A percentile compares a stretch with the other conserved stretches of the same genome.
phyloP scores from a whole-genome alignment of 2,888 invertebrate genomes.

The Sialis fuliginosa region DNA sequence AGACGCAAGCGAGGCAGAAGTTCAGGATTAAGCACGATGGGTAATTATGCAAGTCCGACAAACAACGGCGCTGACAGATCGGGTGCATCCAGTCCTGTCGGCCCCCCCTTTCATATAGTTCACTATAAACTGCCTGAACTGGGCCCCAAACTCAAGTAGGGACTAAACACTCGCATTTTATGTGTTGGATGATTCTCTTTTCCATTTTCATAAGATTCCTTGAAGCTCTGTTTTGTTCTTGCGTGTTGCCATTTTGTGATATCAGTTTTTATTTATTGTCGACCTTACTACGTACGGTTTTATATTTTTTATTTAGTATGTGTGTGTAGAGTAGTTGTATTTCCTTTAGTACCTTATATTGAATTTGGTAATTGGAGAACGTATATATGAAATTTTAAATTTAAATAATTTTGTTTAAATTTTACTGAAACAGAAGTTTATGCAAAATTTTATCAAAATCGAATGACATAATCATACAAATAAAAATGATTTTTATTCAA shows the following conservation, averaged over 20 bases:
- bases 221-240: too few relatives aligned
- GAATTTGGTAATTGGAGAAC: too few relatives aligned
- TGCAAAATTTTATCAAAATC: too few relatives aligned
- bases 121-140: conserved; percentile 54
- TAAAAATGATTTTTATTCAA: too few relatives aligned
- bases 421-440: too few relatives aligned
- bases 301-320: background rate
- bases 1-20: conserved; percentile 60
- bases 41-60: conserved; percentile 9
- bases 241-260: background rate
- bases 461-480: too few relatives aligned
- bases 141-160: conserved; percentile 29
- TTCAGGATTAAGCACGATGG: conserved; percentile 24
- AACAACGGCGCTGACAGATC: conserved; percentile 24
- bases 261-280: background rate
- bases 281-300: background rate
- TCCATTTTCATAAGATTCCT: too few relatives aligned
- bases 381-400: too few relatives aligned
- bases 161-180: background rate
- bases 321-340: too few relatives aligned
- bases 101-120: conserved; percentile 59
- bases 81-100: conserved; percentile 40
- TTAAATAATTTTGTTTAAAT: too few relatives aligned
- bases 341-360: too few relatives aligned
- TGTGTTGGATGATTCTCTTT: conserved; percentile 2